Percentiles rank a stretch among this genome's conserved stretches.
Evolutionary conservation across 2,113 vertebrate species (phyloP).

Genomic region (Orientallactaga bullata): DNA sequence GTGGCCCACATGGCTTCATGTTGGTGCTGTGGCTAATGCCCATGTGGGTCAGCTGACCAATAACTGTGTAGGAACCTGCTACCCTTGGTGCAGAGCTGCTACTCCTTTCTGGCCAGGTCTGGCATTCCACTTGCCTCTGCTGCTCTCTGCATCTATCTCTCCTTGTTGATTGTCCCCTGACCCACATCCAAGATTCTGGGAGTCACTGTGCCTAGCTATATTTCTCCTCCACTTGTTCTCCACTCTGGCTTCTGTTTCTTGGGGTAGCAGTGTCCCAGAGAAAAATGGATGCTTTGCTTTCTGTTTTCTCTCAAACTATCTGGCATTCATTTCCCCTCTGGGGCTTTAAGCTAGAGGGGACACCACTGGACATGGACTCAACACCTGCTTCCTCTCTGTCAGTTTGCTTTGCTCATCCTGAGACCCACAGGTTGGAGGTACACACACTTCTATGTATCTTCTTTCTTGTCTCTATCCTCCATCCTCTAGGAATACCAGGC

Average conservation of each 20-base stretch:
- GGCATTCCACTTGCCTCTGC: background rate
- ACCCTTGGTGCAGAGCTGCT: background rate
- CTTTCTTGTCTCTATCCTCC: background rate
- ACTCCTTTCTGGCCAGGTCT: background rate
- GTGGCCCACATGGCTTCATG: background rate
- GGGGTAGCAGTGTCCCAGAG: background rate
- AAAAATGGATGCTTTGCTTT: background rate
- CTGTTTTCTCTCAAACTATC: background rate
- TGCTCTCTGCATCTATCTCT: background rate
- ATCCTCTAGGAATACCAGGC: background rate
- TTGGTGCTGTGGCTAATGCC: background rate
- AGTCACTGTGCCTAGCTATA: background rate
- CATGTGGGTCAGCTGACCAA: rapidly evolving
- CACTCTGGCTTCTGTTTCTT: background rate
- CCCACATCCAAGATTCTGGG: background rate
- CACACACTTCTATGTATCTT: background rate
- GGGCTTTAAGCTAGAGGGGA: background rate
- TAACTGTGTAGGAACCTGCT: background rate
- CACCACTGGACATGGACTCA: background rate
- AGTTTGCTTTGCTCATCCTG: background rate
- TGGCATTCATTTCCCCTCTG: background rate
- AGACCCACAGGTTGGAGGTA: background rate
- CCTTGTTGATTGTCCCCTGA: background rate
- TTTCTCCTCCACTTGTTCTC: background rate
- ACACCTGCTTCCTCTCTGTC: background rate